A percentile compares a stretch with the other conserved stretches of the same genome.
phyloP scores from a whole-genome alignment of 2,888 invertebrate genomes.

The Anthrax anthrax region DNA sequence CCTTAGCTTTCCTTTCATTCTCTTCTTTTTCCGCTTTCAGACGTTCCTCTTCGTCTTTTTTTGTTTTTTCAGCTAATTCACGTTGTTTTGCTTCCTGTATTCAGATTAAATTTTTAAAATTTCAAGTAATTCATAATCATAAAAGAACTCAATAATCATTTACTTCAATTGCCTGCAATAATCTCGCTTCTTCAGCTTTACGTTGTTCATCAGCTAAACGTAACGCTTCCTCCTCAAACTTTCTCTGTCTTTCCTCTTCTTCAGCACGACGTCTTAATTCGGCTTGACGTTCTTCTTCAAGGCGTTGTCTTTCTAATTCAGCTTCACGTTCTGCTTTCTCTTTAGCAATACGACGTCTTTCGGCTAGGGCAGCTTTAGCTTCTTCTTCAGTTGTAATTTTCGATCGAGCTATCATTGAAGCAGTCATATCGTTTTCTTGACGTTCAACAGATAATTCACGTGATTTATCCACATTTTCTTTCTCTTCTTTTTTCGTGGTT shows the following conservation, averaged over 20 bases:
- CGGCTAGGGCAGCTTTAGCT: conserved; percentile 87
- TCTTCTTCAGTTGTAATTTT: conserved; percentile 80
- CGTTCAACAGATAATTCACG: conserved; percentile 22
- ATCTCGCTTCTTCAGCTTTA: conserved; percentile 69
- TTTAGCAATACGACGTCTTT: conserved; percentile 69
- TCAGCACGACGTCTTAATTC: conserved; percentile 54
- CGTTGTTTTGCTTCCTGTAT: conserved; percentile 55
- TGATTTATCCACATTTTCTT: conserved; percentile 22
- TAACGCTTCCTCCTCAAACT: conserved; percentile 65
- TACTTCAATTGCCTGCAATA: conserved; percentile 68
- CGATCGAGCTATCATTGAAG: conserved; percentile 51
- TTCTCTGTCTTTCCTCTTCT: conserved; percentile 73
- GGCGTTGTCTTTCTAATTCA: conserved; percentile 60
- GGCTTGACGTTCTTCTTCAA: conserved; percentile 57
- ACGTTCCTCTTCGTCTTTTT: conserved; percentile 48
- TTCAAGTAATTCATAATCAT: not conserved
- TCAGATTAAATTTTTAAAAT: conserved; percentile 3
- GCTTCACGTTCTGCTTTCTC: conserved; percentile 88
- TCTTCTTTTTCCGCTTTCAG: conserved; percentile 57
- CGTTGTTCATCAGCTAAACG: conserved; percentile 67
- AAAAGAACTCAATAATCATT: conserved; percentile 1
- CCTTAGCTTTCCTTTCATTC: conserved; percentile 63
- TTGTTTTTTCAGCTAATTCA: conserved; percentile 62
- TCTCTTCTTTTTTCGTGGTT: conserved; percentile 23
- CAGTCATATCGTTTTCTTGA: conserved; percentile 31